Conservation (phyloP, 2,797 vertebrate genomes). For the Fistularia commersonii region DNA sequence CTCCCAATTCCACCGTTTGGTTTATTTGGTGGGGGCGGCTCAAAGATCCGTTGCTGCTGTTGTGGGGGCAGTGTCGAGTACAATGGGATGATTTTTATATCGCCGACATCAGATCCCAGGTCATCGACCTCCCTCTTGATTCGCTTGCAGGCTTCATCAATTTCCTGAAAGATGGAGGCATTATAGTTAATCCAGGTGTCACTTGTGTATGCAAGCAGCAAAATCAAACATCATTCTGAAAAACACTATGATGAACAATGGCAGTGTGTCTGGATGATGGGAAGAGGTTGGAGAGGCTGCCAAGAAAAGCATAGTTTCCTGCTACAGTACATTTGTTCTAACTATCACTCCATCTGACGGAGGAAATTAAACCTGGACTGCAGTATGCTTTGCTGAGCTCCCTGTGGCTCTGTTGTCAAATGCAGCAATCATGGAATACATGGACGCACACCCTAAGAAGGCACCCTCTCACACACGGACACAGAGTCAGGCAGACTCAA, state of each 20-base stretch:
- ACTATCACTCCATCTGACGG: constrained; percentile 72
- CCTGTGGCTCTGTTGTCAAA: constrained; percentile 76
- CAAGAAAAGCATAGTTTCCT: constrained; percentile 54
- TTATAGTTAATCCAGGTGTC: constrained; percentile 31
- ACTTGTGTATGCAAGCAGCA: constrained; percentile 20
- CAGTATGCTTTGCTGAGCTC: constrained; percentile 70
- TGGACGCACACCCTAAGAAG: constrained; percentile 26
- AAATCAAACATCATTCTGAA: constrained; percentile 24
- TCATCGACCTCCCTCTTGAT: constrained; percentile 99
- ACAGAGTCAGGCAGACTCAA: constrained; percentile 8
- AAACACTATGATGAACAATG: constrained; percentile 46
- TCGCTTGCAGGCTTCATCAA: constrained; percentile 97
- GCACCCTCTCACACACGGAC: not conserved
- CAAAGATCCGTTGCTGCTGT: constrained; percentile 97
- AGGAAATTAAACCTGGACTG: constrained; percentile 78
- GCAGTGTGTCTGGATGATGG: constrained; percentile 17
- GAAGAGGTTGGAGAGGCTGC: constrained; percentile 15
- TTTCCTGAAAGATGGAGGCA: constrained; percentile 79
- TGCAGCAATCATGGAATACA: constrained; percentile 71
- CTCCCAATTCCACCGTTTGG: constrained; percentile 94
- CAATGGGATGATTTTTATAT: constrained; percentile 99
- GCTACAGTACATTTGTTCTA: constrained; percentile 70
- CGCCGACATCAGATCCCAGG: constrained; percentile 95
- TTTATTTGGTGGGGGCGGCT: constrained; percentile 94
- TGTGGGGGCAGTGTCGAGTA: constrained; percentile 97